These are phyloP conservation scores for Nerophis lumbriciformis DNA, from an alignment of 2,113 vertebrate species.

Conservation along the genomic window DNA sequence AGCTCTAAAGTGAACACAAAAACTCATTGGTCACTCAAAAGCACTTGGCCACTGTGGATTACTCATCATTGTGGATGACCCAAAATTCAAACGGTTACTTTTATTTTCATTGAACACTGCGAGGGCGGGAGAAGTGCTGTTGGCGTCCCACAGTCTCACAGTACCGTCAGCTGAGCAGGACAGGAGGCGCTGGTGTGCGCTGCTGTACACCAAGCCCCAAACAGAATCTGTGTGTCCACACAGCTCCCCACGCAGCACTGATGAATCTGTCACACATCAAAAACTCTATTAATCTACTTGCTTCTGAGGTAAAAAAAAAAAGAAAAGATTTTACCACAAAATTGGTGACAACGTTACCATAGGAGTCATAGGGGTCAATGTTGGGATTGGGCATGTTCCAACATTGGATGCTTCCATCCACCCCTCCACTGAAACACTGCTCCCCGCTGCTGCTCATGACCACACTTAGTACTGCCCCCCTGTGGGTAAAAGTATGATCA, in stretches of 20 bases:
- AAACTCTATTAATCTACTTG: background rate
- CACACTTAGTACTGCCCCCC: slow-evolving; percentile 92
- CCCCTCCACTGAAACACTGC: slow-evolving; percentile 94
- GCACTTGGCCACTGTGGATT: background rate
- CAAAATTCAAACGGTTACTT: slow-evolving; percentile 66
- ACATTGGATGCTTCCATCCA: slow-evolving; percentile 90
- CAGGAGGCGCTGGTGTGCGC: slow-evolving; percentile 84
- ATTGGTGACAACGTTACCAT: slow-evolving; percentile 64
- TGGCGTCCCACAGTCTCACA: slow-evolving; percentile 87
- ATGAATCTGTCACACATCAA: slow-evolving; percentile 74
- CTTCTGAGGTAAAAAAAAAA: background rate
- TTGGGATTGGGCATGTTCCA: slow-evolving; percentile 95
- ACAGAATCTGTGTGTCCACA: slow-evolving; percentile 89
- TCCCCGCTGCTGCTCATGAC: slow-evolving; percentile 95
- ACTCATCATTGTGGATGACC: background rate
- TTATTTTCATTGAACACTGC: slow-evolving; percentile 87
- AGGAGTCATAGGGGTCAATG: slow-evolving; percentile 95
- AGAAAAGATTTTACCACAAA: background rate
- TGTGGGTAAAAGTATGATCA: slow-evolving; percentile 39
- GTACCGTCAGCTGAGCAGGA: slow-evolving; percentile 97
- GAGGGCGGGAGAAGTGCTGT: slow-evolving; percentile 81
- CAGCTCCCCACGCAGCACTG: slow-evolving; percentile 84
- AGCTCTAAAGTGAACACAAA: slow-evolving; percentile 72
- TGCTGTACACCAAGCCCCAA: slow-evolving; percentile 93
- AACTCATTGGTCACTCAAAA: background rate